A percentile compares a stretch with the other conserved stretches of the same genome.
phyloP scores from a whole-genome alignment of 1,140 invertebrate species.

The Micrasema minimum region DNA sequence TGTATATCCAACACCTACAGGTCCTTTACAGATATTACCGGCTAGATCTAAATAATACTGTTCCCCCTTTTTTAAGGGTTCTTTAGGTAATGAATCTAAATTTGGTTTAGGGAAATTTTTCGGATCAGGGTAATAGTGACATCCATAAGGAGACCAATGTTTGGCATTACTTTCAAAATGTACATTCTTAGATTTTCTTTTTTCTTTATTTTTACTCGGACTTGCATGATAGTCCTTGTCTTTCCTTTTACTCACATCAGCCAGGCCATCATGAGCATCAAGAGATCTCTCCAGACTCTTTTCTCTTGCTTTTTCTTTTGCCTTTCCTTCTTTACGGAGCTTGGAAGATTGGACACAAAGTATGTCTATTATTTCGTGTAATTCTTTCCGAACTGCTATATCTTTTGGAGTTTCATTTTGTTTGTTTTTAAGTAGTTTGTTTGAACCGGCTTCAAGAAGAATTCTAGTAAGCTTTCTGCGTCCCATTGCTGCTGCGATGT shows the following conservation, averaged over 20 bases:
- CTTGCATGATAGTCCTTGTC: constrained; percentile 57
- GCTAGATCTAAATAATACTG: constrained; percentile 95
- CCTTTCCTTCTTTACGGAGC: constrained; percentile 60
- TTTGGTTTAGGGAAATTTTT: constrained; percentile 86
- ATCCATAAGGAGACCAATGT: constrained; percentile 88
- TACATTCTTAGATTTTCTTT: constrained; percentile 64
- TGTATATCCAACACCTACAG: constrained; percentile 87
- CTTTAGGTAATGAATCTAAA: constrained; percentile 84
- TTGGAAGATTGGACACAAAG: constrained; percentile 73
- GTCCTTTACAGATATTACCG: constrained; percentile 96
- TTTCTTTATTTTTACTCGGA: constrained; percentile 63
- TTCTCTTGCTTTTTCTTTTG: constrained; percentile 62
- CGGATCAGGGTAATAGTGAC: constrained; percentile 86
- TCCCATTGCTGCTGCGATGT: constrained; percentile 94
- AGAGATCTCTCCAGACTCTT: constrained; percentile 62
- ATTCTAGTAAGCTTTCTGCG: constrained; percentile 91
- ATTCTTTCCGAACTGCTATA: constrained; percentile 88
- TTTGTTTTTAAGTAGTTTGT: constrained; percentile 84
- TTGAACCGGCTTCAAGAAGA: constrained; percentile 86
- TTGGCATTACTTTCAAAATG: constrained; percentile 62
- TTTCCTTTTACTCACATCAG: constrained; percentile 57
- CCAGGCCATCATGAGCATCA: constrained; percentile 60
- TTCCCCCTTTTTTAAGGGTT: constrained; percentile 87
- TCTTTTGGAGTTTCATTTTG: constrained; percentile 92
- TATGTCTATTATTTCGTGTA: constrained; percentile 83